Evolutionary conservation across 2,113 vertebrate species (phyloP), one percentile per base, ranked within the genome.

Genomic region (Cebus imitator): DNA sequence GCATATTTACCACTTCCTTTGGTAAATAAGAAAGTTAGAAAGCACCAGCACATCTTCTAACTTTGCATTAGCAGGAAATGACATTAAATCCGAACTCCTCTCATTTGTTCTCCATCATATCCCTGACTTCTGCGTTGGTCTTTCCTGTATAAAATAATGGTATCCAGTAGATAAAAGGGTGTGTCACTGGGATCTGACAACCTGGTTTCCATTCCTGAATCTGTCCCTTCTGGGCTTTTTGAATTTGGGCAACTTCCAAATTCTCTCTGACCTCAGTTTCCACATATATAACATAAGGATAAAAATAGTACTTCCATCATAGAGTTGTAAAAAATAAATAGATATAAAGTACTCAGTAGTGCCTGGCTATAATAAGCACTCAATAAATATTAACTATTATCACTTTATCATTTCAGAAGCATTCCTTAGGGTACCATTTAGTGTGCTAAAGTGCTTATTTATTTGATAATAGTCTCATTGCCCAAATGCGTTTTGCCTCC

Each of bases 401-500:
- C 66, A 91, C 57, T 76, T 84, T 84, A 76, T 97, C 23, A 76
- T 80, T 94, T 97, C 48, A 91, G 66, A 96, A 85, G 14, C 82
- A 57, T 94, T 86, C 81, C 23, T 91, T 64, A 58, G 94, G 86
- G 48, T 72, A 13, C n/a, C 61, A 90, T 94, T 95, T 32, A 92
- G 58, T 55, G 32, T 27, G 70, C 58, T 81, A 81, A 87, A 92
- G n/a, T 92, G 45, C 6, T 92, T 27, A 48, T 90, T 97, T 84
- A 58, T 81, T 93, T 87, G 58, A 73, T 90, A 93, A 55, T 48
- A 66, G 8, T 87, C 45, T 87, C 66, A 64, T 70, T 91, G 55
- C 20, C 35, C 80, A 97, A 87, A 81, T 93, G 72, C 82, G 92
- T 89, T 96, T 93, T 90, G 52, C 37, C 83, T 97, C 45, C 66